phyloP scores from a whole-genome alignment of 2,113 vertebrate genomes.

The Eulacestoma nigropectus region DNA sequence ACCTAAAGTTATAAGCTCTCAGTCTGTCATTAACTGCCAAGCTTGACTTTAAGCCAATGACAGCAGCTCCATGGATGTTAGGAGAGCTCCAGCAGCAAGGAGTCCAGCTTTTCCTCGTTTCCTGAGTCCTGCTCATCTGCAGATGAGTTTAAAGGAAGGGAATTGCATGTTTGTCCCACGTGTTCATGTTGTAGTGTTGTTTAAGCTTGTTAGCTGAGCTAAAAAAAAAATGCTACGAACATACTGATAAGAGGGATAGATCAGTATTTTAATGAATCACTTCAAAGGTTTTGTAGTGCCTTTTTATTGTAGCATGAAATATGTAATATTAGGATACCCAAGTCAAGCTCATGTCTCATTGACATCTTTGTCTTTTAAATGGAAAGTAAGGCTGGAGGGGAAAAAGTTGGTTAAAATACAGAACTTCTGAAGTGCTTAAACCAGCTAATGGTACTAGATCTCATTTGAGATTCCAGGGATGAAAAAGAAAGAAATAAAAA shows the following conservation, averaged over 20 bases:
- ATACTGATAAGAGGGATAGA: background rate
- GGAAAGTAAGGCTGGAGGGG: constrained; percentile 44
- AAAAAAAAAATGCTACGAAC: background rate
- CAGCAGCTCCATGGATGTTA: constrained; percentile 15
- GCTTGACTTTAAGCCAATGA: constrained; percentile 27
- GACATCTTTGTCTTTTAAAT: constrained; percentile 8
- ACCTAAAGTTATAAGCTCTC: background rate
- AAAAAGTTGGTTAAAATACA: constrained; percentile 59
- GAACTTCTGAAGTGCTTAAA: constrained; percentile 57
- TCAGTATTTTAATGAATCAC: constrained; percentile 1
- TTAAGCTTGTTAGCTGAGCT: background rate
- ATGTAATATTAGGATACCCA: background rate
- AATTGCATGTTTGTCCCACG: background rate
- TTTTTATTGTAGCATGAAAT: constrained; percentile 14
- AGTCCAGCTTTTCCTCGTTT: background rate
- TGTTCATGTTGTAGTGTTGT: background rate
- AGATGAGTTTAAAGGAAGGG: background rate
- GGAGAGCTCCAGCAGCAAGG: background rate
- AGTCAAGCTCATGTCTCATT: background rate
- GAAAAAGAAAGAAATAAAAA: constrained; percentile 54
- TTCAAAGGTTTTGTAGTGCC: background rate
- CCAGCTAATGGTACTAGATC: constrained; percentile 38
- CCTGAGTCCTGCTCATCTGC: background rate
- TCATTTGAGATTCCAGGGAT: constrained; percentile 48
- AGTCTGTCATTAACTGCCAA: constrained; percentile 6